phyloP scores from a whole-genome alignment of 2,797 vertebrate genomes.

The Enteromius unitaeniatus region DNA sequence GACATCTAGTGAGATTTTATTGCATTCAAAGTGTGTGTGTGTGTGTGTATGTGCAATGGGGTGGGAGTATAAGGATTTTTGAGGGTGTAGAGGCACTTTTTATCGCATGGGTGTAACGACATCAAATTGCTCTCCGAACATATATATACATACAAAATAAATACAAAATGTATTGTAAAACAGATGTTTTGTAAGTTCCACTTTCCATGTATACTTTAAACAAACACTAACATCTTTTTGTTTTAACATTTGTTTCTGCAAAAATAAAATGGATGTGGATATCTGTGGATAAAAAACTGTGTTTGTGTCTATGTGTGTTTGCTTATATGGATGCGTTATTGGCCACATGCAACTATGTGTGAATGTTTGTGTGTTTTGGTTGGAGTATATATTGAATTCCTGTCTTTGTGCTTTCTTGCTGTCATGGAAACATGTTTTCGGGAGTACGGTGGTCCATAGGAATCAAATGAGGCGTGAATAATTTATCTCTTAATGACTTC shows the following conservation, averaged over 20 bases:
- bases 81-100: constrained; percentile 20
- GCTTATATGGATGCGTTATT: constrained; percentile 22
- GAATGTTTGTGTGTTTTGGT: constrained; percentile 57
- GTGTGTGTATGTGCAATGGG: constrained; percentile 14
- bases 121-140: background rate
- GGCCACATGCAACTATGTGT: constrained; percentile 36
- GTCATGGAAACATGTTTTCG: constrained; percentile 83
- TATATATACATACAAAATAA: background rate
- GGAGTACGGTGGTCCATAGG: constrained; percentile 83
- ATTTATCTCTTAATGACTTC: constrained; percentile 84
- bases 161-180: constrained; percentile 7
- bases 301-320: constrained; percentile 35
- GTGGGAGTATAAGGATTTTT: constrained; percentile 32
- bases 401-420: constrained; percentile 75
- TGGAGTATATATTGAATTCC: constrained; percentile 74
- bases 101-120: constrained; percentile 3
- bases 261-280: background rate
- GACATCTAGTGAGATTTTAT: constrained; percentile 69
- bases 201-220: background rate
- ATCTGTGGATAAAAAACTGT: background rate
- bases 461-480: constrained; percentile 85
- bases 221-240: background rate
- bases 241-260: background rate
- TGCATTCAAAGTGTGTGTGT: constrained; percentile 44
- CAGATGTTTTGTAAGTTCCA: background rate